Percentiles rank a stretch among this genome's conserved stretches.
Evolutionary conservation across 2,888 invertebrate species (phyloP).

Genomic region (Melitaea athalia): DNA sequence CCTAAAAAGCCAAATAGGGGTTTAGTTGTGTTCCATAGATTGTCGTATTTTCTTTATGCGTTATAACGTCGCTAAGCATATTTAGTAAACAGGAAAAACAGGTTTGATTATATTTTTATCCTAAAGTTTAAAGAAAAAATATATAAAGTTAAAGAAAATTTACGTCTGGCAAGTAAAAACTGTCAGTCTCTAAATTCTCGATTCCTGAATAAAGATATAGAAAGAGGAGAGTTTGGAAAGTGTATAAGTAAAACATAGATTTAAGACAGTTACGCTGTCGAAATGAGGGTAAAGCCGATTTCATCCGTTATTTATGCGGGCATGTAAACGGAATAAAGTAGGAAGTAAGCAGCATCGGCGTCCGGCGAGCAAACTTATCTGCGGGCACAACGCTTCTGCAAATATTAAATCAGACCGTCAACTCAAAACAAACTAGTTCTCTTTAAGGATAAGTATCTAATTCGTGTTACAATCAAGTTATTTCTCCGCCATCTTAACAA

Average conservation of each 20-base stretch:
- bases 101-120: slow-evolving; percentile 65
- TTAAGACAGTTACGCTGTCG: slow-evolving; percentile 55
- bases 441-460: slow-evolving; percentile 28
- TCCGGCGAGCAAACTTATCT: slow-evolving; percentile 66
- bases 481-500: slow-evolving; percentile 38
- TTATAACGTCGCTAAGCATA: slow-evolving; percentile 69
- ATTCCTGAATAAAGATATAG: too few species aligned
- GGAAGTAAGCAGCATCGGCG: slow-evolving; percentile 61
- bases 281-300: slow-evolving; percentile 51
- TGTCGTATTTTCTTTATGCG: slow-evolving; percentile 75
- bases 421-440: slow-evolving; percentile 46
- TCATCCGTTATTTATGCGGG: slow-evolving; percentile 73
- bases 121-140: too few species aligned
- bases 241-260: slow-evolving; percentile 51
- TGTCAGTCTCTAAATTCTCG: not conserved
- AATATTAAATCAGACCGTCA: slow-evolving; percentile 64
- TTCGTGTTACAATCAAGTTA: slow-evolving; percentile 20
- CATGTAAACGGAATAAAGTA: slow-evolving; percentile 71
- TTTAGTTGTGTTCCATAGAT: slow-evolving; percentile 70
- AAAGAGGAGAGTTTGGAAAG: slow-evolving; percentile 9
- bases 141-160: not conserved
- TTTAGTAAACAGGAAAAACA: slow-evolving; percentile 57
- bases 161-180: not conserved
- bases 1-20: slow-evolving; percentile 78
- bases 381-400: slow-evolving; percentile 68